A percentile compares a stretch with the other conserved stretches of the same genome.
These are phyloP conservation scores for Myotis findleyi DNA, from an alignment of 2,797 vertebrate species.

Conservation along the genomic window DNA sequence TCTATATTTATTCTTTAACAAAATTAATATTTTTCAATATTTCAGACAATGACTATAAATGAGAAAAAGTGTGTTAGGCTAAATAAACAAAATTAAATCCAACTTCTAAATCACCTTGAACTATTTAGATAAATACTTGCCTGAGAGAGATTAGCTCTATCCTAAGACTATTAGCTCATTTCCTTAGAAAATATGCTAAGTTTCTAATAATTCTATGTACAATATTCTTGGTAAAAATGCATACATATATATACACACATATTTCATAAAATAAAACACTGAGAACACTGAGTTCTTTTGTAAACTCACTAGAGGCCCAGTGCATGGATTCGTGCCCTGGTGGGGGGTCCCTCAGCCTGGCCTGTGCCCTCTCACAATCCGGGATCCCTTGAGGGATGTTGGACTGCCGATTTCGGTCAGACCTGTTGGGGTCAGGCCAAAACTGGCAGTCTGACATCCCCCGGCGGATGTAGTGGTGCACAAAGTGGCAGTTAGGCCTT, in stretches of 20 bases:
- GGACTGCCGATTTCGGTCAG: no score
- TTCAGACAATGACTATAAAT: background rate
- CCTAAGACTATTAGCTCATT: no score
- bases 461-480: no score
- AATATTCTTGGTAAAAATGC: background rate
- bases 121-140: background rate
- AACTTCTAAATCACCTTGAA: background rate
- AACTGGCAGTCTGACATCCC: no score
- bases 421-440: no score
- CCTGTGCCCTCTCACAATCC: no score
- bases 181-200: background rate
- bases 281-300: background rate
- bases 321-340: no score
- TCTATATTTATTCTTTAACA: background rate
- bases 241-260: background rate
- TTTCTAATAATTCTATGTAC: background rate
- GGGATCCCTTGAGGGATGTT: no score
- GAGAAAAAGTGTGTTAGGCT: background rate
- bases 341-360: no score
- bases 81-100: background rate
- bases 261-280: background rate
- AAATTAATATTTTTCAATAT: background rate
- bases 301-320: background rate
- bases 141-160: background rate
- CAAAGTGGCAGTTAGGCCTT: rapidly evolving